Conservation (phyloP, 2,797 vertebrate genomes). For the Telmatherina bonti region DNA sequence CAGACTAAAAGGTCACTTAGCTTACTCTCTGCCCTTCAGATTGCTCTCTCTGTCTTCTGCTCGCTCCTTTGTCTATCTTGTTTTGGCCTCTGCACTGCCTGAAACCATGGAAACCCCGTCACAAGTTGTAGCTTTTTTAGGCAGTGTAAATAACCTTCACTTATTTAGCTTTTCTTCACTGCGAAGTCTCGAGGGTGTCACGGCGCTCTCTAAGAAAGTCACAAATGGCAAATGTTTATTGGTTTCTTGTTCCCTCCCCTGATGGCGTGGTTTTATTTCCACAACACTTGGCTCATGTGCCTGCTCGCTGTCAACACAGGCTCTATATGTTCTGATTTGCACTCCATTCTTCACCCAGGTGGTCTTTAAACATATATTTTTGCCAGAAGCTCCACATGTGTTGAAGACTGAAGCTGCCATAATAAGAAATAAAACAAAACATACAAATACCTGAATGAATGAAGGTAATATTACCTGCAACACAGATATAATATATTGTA, state of each 20-base stretch:
- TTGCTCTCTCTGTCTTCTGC: not conserved
- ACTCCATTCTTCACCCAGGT: no score
- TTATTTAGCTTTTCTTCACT: not conserved
- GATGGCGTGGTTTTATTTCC: not conserved
- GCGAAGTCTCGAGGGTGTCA: not conserved
- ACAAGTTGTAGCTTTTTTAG: not conserved
- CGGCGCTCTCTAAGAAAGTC: not conserved
- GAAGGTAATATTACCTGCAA: no score
- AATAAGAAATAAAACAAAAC: no score
- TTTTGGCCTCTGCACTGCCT: not conserved
- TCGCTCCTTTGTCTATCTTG: not conserved
- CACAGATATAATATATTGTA: no score
- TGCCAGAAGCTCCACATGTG: no score
- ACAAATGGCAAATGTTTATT: not conserved
- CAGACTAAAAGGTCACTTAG: not conserved
- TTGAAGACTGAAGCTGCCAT: no score
- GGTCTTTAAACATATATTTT: no score
- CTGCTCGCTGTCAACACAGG: no score
- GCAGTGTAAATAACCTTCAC: not conserved
- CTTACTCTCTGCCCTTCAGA: not conserved
- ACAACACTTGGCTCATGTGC: not conserved
- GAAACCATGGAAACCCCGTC: not conserved
- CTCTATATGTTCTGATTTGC: no score
- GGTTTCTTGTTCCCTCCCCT: not conserved
- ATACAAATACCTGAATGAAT: no score